Percentiles rank a stretch among this genome's conserved stretches.
Conservation (phyloP, 2,888 invertebrate species). For the Himalopsyche kuldschensis region DNA sequence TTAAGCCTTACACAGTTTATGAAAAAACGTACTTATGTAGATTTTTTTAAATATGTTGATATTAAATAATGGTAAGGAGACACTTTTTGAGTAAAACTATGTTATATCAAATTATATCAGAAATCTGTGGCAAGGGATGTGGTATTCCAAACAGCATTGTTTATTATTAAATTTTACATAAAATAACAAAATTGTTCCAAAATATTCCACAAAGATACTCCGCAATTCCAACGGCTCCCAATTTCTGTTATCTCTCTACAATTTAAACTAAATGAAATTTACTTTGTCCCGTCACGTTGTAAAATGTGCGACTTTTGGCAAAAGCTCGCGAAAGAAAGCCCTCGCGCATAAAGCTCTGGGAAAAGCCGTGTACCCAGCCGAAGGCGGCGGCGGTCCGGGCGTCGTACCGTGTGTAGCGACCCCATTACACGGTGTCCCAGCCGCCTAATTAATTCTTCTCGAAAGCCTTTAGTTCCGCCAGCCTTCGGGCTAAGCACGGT, state of each 20-base stretch:
- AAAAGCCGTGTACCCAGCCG: background rate
- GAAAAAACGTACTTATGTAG: no score
- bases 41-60: no score
- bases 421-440: constrained; percentile 29
- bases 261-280: background rate
- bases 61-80: no score
- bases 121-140: background rate
- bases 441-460: constrained; percentile 24
- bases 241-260: background rate
- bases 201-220: background rate
- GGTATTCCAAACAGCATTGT: background rate
- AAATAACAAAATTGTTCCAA: background rate
- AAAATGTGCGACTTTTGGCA: background rate
- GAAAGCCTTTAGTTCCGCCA: constrained; percentile 28
- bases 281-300: background rate
- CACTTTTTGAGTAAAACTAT: background rate
- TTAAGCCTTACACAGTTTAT: no score
- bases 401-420: constrained; percentile 2
- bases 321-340: background rate
- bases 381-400: background rate
- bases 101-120: background rate
- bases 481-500: background rate
- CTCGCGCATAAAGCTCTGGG: background rate
- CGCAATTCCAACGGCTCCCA: background rate
- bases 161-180: background rate